Percentiles rank a stretch among this genome's conserved stretches.
Conservation (phyloP, 35 echinoderm and acorn worm genomes). For the Nesometra sesokonis region DNA sequence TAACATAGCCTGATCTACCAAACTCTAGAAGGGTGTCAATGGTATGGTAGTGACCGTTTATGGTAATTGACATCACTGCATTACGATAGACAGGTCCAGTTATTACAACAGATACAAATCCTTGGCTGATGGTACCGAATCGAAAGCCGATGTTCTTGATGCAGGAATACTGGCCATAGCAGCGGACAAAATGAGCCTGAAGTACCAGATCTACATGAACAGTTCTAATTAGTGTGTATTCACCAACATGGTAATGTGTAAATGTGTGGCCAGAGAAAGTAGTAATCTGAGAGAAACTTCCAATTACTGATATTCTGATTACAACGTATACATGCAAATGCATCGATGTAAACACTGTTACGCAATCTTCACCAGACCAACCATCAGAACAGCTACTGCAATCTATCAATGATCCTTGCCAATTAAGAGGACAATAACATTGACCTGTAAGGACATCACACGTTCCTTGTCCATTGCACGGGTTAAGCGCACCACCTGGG, state of each 20-base stretch:
- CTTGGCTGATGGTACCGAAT: constrained; percentile 46
- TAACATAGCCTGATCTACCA: constrained; percentile 52
- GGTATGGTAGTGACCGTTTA: constrained; percentile 23
- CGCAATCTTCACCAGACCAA: constrained; percentile 26
- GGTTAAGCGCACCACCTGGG: constrained; percentile 41
- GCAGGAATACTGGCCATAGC: constrained; percentile 51
- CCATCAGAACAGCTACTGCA: constrained; percentile 42
- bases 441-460: constrained; percentile 43
- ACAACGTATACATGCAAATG: neutral
- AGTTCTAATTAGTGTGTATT: constrained; percentile 49
- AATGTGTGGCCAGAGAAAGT: constrained; percentile 54
- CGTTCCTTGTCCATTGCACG: constrained; percentile 50
- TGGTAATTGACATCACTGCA: constrained; percentile 15
- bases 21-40: constrained; percentile 37
- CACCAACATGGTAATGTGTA: constrained; percentile 39
- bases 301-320: constrained; percentile 20
- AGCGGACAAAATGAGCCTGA: constrained; percentile 66
- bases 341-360: neutral
- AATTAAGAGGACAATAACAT: constrained; percentile 55
- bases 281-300: constrained; percentile 62
- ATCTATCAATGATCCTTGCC: constrained; percentile 35
- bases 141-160: constrained; percentile 57
- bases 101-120: constrained; percentile 40
- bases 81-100: constrained; percentile 13
- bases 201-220: constrained; percentile 28